Base-by-base conservation (phyloP, 2,797 vertebrate species). In the Sebastes ruberrimus region DNA sequence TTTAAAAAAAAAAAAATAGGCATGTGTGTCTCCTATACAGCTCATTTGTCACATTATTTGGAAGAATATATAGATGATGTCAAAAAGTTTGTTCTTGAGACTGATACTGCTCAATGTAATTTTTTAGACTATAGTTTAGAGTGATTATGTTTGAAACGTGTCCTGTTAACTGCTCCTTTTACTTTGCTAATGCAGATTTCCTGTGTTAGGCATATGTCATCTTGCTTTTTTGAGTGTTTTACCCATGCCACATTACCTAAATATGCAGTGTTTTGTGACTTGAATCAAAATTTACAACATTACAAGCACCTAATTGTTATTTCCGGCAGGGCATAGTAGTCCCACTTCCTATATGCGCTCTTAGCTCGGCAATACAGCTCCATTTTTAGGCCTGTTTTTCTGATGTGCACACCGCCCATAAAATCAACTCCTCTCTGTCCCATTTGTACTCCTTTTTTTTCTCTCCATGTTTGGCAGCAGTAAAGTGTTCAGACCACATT, bases 271-370 rank as follows among this genome's bases (percentile, higher is more conserved):
- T 71, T 81, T 62, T 78, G 62, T 20, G 1, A 16, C 62, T 25
- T 22, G 2, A 56, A 55, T 61, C 28, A 20, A 23, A 49, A 78
- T 9, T 0, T 11, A 20, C 2, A 30, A 20, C 22, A 46, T 70
- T 57, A 46, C 6, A 1, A 38, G 25, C 32, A 23, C 27, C 13
- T 53, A 56, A 20, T 62, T 32, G 9, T 20, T 49, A 56, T 83
- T 88, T 91, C 78, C 84, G 84, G 52, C 33, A n/a, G 6, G 16
- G 28, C 75, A 35, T 13, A 35, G 33, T 35, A 35, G 33, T 35
- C 33, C 66, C 22, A 8, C n/a, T 28, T 80, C 57, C 67, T 79
- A 38, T 56, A 16, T 62, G 27, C n/a, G 30, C 56, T 78, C 22
- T n/a, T 64, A n/a, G 28, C 25, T 74, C 60, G 4, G 66, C 60